phyloP scores from a whole-genome alignment of 2,888 invertebrate genomes.

The Cosmopolites sordidus region DNA sequence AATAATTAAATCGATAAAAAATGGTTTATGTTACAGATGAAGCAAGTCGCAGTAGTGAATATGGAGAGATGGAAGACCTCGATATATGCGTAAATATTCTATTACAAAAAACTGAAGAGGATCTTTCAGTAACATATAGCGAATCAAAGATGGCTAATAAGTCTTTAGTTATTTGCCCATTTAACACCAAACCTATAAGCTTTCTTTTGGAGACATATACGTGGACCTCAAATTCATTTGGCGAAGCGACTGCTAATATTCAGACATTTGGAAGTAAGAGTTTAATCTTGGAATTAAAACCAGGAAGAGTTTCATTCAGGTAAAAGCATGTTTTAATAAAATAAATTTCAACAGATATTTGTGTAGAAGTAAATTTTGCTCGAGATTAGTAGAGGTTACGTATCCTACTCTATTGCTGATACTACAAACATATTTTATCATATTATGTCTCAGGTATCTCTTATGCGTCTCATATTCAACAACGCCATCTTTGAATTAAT shows the following conservation, averaged over 20 bases:
- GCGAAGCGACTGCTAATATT: slow-evolving; percentile 30
- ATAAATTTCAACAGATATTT: no score
- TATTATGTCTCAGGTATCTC: no score
- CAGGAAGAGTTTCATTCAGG: slow-evolving; percentile 30
- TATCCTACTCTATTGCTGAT: no score
- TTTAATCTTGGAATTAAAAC: slow-evolving; percentile 34
- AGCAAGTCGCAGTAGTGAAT: neutral
- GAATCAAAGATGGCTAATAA: neutral
- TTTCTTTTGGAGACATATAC: slow-evolving; percentile 36
- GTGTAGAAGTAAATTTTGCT: no score
- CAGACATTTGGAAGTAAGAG: slow-evolving; percentile 37
- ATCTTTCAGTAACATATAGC: neutral
- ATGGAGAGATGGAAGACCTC: neutral
- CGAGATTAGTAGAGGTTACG: no score
- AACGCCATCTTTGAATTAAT: no score
- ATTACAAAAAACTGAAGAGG: slow-evolving; percentile 8
- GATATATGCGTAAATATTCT: slow-evolving; percentile 18
- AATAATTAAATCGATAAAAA: no score
- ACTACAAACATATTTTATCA: no score
- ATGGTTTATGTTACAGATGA: neutral
- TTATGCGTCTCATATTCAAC: no score
- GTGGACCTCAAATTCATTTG: slow-evolving; percentile 36
- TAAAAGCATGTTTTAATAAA: no score
- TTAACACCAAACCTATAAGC: slow-evolving; percentile 6
- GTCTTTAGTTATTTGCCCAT: neutral